Evolutionary conservation across 1,140 invertebrate genomes (phyloP).

Genomic region (Hycleus cichorii): DNA sequence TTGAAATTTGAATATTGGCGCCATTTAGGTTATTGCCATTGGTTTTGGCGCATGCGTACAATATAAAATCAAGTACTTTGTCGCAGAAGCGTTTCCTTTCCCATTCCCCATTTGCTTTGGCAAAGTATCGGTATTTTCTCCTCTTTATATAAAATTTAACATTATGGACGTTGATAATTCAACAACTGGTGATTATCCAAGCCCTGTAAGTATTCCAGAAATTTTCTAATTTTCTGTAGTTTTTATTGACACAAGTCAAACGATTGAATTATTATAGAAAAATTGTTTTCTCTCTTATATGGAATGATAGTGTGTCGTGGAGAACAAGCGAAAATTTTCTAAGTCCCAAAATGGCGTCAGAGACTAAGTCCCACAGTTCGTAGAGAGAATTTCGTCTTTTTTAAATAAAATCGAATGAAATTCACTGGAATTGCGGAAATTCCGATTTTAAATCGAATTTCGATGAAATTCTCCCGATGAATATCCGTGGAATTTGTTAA

Average conservation of each 20-base stretch:
- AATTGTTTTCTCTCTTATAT: not conserved
- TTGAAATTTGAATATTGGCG: slow-evolving; percentile 13
- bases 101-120: slow-evolving; percentile 12
- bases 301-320: slow-evolving; percentile 15
- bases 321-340: slow-evolving; percentile 60
- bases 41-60: slow-evolving; percentile 23
- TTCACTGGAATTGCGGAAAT: not conserved
- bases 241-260: too few relatives aligned
- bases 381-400: not conserved
- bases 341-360: slow-evolving; percentile 81
- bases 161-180: slow-evolving; percentile 37
- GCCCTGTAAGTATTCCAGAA: slow-evolving; percentile 33
- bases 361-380: slow-evolving; percentile 52
- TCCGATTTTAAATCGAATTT: not conserved
- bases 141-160: slow-evolving; percentile 15
- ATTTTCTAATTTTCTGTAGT: slow-evolving; percentile 16
- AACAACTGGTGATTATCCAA: slow-evolving; percentile 27
- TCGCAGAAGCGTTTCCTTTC: slow-evolving; percentile 14
- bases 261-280: too few relatives aligned
- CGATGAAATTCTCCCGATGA: not conserved
- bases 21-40: slow-evolving; percentile 22
- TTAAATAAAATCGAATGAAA: not conserved
- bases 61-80: slow-evolving; percentile 28
- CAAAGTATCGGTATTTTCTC: slow-evolving; percentile 15
- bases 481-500: not conserved